A percentile compares a stretch with the other conserved stretches of the same genome.
These are phyloP conservation scores for Amblyjoppa proteus DNA, from an alignment of 2,888 invertebrate genomes.

Conservation along the genomic window DNA sequence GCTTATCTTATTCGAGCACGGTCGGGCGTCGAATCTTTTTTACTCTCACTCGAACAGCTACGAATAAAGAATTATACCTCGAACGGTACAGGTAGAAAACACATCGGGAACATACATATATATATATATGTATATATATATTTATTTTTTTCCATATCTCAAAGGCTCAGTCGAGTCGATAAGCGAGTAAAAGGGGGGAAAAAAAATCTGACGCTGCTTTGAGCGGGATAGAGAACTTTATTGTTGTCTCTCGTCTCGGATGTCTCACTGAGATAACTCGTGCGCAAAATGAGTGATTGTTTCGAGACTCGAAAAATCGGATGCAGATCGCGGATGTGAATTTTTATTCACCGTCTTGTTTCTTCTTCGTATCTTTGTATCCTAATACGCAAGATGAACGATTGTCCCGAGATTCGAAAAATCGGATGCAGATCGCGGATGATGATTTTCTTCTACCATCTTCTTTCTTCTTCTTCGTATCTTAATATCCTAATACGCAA, in stretches of 20 bases:
- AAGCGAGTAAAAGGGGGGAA: not conserved
- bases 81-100: conserved; percentile 18
- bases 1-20: conserved; percentile 48
- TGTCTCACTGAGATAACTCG: conserved; percentile 15
- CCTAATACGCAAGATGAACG: conserved; percentile 17
- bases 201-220: conserved; percentile 33
- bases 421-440: not conserved
- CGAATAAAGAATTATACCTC: conserved; percentile 45
- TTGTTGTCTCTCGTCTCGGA: conserved; percentile 30
- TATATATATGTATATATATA: not conserved
- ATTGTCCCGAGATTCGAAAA: conserved; percentile 3
- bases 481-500: conserved; percentile 8
- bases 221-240: conserved; percentile 14
- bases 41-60: conserved; percentile 4
- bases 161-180: not conserved
- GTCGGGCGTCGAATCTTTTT: conserved; percentile 31
- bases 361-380: conserved; percentile 5
- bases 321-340: not conserved
- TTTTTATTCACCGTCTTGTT: not conserved
- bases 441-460: not conserved
- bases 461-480: not conserved
- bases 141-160: not conserved
- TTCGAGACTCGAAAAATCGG: not conserved
- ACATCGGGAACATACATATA: not conserved
- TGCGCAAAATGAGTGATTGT: conserved; percentile 22